Evolutionary conservation across 2,797 vertebrate species (phyloP), one percentile per base, ranked within the genome.

Genomic region (Steatocranus sp.): DNA sequence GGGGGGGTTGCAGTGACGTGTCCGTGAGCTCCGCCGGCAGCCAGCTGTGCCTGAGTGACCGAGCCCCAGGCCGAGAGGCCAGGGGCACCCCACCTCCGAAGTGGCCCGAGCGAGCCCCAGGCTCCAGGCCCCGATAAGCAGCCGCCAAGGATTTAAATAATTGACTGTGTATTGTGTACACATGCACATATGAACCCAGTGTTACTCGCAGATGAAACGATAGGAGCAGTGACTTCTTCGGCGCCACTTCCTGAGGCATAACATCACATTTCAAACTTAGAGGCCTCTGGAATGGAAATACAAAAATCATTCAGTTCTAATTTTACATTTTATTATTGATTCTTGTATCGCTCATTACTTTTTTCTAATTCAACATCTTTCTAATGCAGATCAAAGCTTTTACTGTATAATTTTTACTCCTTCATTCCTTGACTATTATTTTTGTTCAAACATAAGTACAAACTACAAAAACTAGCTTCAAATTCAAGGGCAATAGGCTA

Each of bases 241-340:
- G 36, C 32, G 63, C 56, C 2, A 8, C 41, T 48, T 81, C 70
- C 54, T 80, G 81, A 85, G 49, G 84, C 25, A 3, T 77, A 76
- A 87, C 70, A 73, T 91, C 86, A 86, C 83, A 82, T 88, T 89
- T 85, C 66, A 66, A 84, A 84, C 82, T 90, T 86, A 50, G 83
- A 87, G 78, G 80, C 25, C 82, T 86, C 48, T 66, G 75, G 58
- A 89, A n/a, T 53, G 56, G n/a, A 83, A 80, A 83, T 66, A 38
- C 36, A 38, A 80, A 27, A 86, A 75, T 80, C 85, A 87, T 34
- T 41, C 11, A 36, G 78, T 78, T 7, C 5, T 4, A 3, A 82
- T 27, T 41, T 50, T 27, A 61, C 75, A 8, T 25, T 34, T 54
- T 51, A 15, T 11, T 48, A 56, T 7, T n/a, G 4, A 53, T 32